Evolutionary conservation across 2,888 invertebrate genomes (phyloP), one percentile per base, ranked within the genome.

Genomic region (Hypolimnas misippus): DNA sequence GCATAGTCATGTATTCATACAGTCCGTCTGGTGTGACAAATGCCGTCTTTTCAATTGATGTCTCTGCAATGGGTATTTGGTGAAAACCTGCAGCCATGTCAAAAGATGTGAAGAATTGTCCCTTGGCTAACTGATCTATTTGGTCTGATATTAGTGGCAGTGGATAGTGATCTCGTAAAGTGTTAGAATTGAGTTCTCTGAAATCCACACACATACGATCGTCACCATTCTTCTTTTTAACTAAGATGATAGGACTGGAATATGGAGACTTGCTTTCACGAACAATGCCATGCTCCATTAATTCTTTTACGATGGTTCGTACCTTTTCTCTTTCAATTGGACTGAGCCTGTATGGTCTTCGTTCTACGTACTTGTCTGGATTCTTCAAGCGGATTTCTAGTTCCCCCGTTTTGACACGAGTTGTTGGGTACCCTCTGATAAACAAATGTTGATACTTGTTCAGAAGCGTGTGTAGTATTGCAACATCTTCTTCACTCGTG

Each of bases 121-220:
- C 70, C 0, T 52, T 56, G 0, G 64, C 64, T n/a, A 76, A 38
- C 58, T 70, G 66, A 46, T 72, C 71, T 4, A 76, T 72, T 42
- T 76, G 73, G 29, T 74, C 73, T 3, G 62, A 53, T 6, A 75
- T 76, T 0, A 74, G 10, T 0, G 73, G 72, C 0, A 75, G 53
- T 0, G 76, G 74, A 25, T 70, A 75, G 40, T 71, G 70, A 44
- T 75, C 73, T 0, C 71, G 49, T 0, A 73, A 1, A 4, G 73
- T 74, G 17, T 73, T 75, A 0, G 35, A 14, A 25, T 75, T 73
- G 3, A 73, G 35, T 8, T 72, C 73, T 0, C 73, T 53, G 42
- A 62, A 75, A 35, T 76, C 78, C 0, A 66, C 71, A 38, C 75
- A 76, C 44, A 78, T 61, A 1, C 75, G 65, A 54, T 76, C 74